Evolutionary conservation across 2,797 vertebrate genomes (phyloP), one percentile per base, ranked within the genome.

Genomic region (Staurois parvus): DNA sequence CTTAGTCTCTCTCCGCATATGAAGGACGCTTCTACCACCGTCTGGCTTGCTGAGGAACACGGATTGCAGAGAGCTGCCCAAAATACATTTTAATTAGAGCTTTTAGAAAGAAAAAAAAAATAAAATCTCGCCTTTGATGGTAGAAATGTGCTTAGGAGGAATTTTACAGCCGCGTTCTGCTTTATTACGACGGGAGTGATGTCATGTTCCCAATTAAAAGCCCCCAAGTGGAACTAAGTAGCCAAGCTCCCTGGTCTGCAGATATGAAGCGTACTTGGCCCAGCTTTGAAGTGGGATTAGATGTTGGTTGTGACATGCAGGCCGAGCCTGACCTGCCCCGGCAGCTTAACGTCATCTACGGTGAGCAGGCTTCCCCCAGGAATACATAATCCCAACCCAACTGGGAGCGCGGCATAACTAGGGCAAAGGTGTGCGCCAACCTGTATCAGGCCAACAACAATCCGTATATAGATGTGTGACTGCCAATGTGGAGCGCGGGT

Each of bases 221-320:
- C 45, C 34, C 34, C 6, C 42, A 77, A 69, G 72, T 42, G 29
- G 40, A 70, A 76, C 59, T 30, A 56, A 30, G 70, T 24, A 73
- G 69, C 68, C 48, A 66, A 37, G 76, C 37, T 17, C 52, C 56
- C 52, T 5, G 30, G 52, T 62, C 68, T 67, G 76, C n/a, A 42
- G 66, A 37, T 72, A 64, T 13, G 64, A 72, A 78, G 7, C 48
- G 11, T 15, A 12, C 13, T 37, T 19, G 26, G 30, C 26, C 26
- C 66, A 48, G 15, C 68, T 84, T 84, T 79, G 76, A 84, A 66
- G 83, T 72, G 15, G 69, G 83, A 79, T 79, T 84, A 84, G 30
- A 42, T 73, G 68, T 59, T 12, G 67, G 52, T 73, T 30, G 9
- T 37, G 29, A 78, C 67, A 64, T 10, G 28, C 76, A 79, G 52